Percentiles rank a stretch among this genome's conserved stretches.
phyloP scores from a whole-genome alignment of 2,113 vertebrate genomes.

The Xenotilapia flavipinnis region DNA sequence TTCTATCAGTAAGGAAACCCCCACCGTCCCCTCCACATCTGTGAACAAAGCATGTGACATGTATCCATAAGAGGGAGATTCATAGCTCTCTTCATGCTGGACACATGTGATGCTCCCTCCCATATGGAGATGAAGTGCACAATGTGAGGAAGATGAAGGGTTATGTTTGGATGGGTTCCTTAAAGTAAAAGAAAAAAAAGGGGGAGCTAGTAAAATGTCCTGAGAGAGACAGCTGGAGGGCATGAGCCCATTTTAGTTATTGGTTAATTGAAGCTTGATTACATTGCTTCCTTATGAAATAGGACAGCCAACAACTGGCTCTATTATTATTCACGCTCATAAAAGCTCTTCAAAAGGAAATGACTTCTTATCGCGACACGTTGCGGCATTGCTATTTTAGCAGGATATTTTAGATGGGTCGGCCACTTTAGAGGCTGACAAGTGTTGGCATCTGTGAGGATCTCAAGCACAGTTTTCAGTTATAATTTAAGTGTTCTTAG shows the following conservation, averaged over 20 bases:
- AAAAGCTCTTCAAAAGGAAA: conserved; percentile 67
- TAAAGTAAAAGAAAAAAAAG: not conserved
- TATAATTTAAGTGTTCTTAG: conserved; percentile 11
- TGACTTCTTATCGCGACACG: conserved; percentile 50
- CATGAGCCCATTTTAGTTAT: conserved; percentile 59
- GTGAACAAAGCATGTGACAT: conserved; percentile 63
- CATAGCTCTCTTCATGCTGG: conserved; percentile 51
- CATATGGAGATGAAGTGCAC: conserved; percentile 43
- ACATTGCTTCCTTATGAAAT: conserved; percentile 53
- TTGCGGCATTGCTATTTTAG: conserved; percentile 46
- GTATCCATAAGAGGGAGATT: conserved; percentile 62
- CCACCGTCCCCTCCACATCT: conserved; percentile 44
- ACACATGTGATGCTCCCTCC: conserved; percentile 58
- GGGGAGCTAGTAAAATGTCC: conserved; percentile 31
- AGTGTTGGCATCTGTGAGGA: conserved; percentile 32
- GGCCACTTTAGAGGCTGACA: conserved; percentile 9
- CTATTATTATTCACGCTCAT: conserved; percentile 60
- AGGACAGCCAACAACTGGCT: conserved; percentile 58
- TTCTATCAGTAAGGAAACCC: conserved; percentile 65
- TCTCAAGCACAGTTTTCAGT: not conserved
- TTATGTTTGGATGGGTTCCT: not conserved
- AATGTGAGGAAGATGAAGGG: not conserved
- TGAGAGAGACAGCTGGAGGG: conserved; percentile 48
- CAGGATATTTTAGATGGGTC: conserved; percentile 10
- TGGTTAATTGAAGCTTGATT: conserved; percentile 72